Evolutionary conservation across 2,888 invertebrate genomes (phyloP).

Genomic region (Phortica magna): DNA sequence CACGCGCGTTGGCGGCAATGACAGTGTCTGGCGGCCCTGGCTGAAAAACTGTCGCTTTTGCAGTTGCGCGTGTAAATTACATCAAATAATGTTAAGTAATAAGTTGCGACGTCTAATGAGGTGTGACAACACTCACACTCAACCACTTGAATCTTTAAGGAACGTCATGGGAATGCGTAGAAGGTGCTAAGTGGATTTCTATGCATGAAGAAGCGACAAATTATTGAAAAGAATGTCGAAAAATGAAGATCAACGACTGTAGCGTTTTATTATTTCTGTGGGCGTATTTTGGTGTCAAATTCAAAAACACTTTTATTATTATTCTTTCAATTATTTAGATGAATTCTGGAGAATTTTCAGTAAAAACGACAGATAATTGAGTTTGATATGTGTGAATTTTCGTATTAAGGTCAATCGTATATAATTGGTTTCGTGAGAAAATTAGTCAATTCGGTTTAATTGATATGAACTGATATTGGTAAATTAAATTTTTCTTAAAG

Average conservation of each 20-base stretch:
- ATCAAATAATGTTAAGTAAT: constrained; percentile 61
- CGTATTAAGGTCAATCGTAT: too few species aligned
- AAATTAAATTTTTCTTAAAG: too few species aligned
- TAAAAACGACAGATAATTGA: too few species aligned
- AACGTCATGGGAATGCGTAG: not conserved
- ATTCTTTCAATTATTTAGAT: too few species aligned
- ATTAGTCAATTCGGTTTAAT: too few species aligned
- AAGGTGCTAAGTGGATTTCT: not conserved
- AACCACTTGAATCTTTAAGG: not conserved
- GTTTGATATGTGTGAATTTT: too few species aligned
- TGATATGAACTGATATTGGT: too few species aligned
- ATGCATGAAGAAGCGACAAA: not conserved
- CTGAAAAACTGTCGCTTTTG: not conserved
- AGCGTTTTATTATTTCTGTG: not conserved
- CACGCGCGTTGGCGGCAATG: constrained; percentile 14
- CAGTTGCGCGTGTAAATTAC: constrained; percentile 58
- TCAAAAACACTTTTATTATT: not conserved
- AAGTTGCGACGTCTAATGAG: constrained; percentile 56
- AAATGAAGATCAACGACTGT: too few species aligned
- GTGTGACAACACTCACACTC: constrained; percentile 55
- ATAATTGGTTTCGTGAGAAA: too few species aligned
- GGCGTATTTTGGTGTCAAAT: not conserved
- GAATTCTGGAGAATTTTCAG: too few species aligned
- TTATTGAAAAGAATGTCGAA: too few species aligned
- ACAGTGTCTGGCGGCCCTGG: not conserved